phyloP scores from a whole-genome alignment of 2,888 invertebrate genomes.

The Ischnura elegans region DNA sequence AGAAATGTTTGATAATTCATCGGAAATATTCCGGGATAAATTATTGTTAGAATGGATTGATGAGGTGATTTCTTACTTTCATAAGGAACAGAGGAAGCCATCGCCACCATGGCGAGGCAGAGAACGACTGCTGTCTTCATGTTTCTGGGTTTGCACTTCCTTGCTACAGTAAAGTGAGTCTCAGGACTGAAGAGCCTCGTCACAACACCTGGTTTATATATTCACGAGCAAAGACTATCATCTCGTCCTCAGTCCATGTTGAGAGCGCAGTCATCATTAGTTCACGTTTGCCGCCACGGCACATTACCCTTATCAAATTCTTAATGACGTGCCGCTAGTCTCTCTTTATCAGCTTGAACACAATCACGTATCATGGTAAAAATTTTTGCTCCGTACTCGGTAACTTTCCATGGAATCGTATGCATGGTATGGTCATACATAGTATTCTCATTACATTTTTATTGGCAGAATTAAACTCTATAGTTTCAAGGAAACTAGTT shows the following conservation, averaged over 20 bases:
- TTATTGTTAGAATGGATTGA: no score
- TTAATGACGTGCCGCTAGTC: neutral
- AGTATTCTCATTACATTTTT: no score
- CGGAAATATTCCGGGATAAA: no score
- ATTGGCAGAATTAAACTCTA: no score
- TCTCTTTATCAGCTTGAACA: neutral
- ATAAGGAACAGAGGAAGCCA: neutral
- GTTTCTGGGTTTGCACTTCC: neutral
- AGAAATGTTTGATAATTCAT: no score
- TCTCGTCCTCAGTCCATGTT: neutral
- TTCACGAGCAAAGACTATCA: neutral
- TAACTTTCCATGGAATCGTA: no score
- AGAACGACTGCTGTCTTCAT: neutral
- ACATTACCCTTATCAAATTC: neutral
- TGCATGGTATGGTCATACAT: no score
- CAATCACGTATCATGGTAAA: neutral
- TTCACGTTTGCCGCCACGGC: neutral
- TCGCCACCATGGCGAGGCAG: neutral
- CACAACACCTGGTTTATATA: neutral
- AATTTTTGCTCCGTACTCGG: neutral
- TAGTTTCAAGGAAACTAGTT: no score
- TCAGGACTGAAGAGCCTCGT: neutral
- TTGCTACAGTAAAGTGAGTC: neutral
- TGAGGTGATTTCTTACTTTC: neutral
- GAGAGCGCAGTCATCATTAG: neutral